These are phyloP conservation scores for Dascyllus trimaculatus DNA, from an alignment of 2,113 vertebrate genomes.

Conservation along the genomic window DNA sequence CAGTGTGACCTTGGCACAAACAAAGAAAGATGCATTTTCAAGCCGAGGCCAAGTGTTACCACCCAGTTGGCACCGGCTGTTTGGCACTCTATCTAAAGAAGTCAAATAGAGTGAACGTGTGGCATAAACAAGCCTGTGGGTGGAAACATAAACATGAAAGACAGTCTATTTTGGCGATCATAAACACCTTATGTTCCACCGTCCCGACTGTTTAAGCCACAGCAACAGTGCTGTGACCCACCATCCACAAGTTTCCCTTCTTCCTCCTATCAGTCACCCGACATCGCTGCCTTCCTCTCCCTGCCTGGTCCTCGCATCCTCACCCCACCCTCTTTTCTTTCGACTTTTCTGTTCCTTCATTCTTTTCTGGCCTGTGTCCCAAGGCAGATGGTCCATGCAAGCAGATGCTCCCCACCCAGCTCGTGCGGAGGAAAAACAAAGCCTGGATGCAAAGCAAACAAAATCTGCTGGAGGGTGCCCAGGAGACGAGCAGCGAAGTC, in stretches of 20 bases:
- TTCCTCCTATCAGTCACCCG: neutral
- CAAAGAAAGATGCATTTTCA: conserved; percentile 33
- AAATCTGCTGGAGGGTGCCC: conserved; percentile 57
- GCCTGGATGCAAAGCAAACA: conserved; percentile 73
- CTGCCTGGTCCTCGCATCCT: conserved; percentile 21
- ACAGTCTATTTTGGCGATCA: conserved; percentile 33
- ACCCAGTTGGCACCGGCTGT: conserved; percentile 44
- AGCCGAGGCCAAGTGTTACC: conserved; percentile 43
- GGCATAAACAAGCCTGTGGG: conserved; percentile 71
- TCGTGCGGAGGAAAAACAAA: conserved; percentile 60
- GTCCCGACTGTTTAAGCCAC: conserved; percentile 27
- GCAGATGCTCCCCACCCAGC: conserved; percentile 76
- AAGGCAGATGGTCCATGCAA: conserved; percentile 76
- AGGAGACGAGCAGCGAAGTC: conserved; percentile 34
- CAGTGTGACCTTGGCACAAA: conserved; percentile 45
- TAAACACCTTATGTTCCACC: conserved; percentile 65
- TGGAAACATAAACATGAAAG: conserved; percentile 63
- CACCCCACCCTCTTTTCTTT: conserved; percentile 22
- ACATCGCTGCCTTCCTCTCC: conserved; percentile 7
- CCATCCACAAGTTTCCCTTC: neutral
- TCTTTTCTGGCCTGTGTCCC: conserved; percentile 72
- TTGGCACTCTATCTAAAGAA: conserved; percentile 56
- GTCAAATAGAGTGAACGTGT: conserved; percentile 53
- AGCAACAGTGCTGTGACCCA: neutral
- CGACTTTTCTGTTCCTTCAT: conserved; percentile 39